A percentile compares a stretch with the other conserved stretches of the same genome.
Evolutionary conservation across 2,113 vertebrate genomes (phyloP).

Genomic region (Mohoua ochrocephala): DNA sequence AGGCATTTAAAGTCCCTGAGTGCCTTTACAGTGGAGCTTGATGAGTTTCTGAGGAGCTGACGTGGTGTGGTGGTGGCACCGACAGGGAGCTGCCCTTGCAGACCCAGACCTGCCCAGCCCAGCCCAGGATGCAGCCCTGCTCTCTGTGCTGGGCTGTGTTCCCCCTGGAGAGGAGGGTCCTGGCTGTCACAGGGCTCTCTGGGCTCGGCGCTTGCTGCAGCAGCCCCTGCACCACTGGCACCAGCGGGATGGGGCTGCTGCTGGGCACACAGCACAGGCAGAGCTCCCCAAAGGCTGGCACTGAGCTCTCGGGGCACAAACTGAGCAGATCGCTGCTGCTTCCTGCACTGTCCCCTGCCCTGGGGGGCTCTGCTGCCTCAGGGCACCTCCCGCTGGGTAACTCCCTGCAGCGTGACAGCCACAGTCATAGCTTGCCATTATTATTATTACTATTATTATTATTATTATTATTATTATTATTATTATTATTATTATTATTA

Average conservation of each 20-base stretch:
- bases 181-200: not conserved
- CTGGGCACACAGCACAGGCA: not conserved
- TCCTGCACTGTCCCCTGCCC: not conserved
- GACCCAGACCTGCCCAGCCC: not conserved
- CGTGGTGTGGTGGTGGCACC: not conserved
- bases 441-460: not conserved
- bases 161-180: not conserved
- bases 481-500: not conserved
- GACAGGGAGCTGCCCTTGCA: not conserved
- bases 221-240: not conserved
- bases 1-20: not conserved
- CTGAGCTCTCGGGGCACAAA: not conserved
- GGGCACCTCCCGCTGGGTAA: not conserved
- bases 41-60: not conserved
- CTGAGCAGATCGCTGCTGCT: not conserved
- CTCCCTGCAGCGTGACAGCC: not conserved
- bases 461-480: not conserved
- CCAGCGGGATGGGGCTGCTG: not conserved
- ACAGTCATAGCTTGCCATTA: not conserved
- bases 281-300: no score
- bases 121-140: not conserved
- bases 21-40: not conserved
- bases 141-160: not conserved
- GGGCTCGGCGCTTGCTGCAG: not conserved
- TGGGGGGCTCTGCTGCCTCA: not conserved